Percentiles rank a stretch among this genome's conserved stretches.
Conservation (phyloP, 2,113 vertebrate species). For the Fregata magnificens region DNA sequence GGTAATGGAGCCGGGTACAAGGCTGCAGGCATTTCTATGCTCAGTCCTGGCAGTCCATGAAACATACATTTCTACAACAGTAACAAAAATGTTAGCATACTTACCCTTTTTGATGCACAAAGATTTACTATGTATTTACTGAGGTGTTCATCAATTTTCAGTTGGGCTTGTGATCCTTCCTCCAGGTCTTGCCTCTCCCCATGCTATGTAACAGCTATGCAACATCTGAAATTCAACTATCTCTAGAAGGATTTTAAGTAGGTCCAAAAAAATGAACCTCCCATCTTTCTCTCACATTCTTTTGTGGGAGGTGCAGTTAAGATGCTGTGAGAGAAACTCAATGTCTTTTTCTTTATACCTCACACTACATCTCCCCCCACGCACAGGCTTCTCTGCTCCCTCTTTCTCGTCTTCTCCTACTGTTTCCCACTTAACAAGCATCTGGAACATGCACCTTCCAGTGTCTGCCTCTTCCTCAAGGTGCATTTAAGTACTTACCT, state of each 20-base stretch:
- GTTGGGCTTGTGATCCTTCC: neutral
- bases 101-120: neutral
- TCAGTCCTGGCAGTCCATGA: conserved; percentile 89
- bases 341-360: neutral
- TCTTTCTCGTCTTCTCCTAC: neutral
- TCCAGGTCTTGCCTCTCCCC: neutral
- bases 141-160: neutral
- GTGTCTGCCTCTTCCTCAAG: neutral
- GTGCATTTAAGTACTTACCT: conserved; percentile 72
- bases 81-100: neutral
- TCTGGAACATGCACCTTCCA: neutral
- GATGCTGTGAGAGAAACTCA: neutral
- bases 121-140: neutral
- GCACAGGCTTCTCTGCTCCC: neutral
- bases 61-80: conserved; percentile 90
- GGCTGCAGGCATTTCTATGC: conserved; percentile 83
- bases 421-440: neutral
- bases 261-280: neutral
- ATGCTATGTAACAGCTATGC: fast-evolving
- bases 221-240: neutral
- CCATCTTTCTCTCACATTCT: neutral
- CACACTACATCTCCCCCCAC: neutral
- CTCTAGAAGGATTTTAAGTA: neutral
- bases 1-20: conserved; percentile 90
- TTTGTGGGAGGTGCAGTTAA: neutral